Evolutionary conservation across 1,140 invertebrate species (phyloP).

Genomic region (Scaptomyza montana): DNA sequence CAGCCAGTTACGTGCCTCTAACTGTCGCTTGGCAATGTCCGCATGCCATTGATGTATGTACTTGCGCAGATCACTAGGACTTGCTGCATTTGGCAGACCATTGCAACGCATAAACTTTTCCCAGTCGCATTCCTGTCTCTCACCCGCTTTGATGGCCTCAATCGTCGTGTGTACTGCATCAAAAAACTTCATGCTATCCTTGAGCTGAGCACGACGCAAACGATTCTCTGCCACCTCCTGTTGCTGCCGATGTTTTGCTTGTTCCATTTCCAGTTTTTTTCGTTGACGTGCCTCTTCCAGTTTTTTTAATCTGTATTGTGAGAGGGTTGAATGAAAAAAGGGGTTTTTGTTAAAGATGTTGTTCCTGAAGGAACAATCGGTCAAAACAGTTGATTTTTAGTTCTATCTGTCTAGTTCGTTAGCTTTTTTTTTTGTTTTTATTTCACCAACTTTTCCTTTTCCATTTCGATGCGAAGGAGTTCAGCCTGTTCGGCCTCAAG

Average conservation of each 20-base stretch:
- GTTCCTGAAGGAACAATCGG: too few species aligned
- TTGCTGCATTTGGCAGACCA: constrained; percentile 86
- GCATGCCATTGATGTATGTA: constrained; percentile 87
- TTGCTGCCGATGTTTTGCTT: constrained; percentile 77
- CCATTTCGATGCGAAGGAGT: constrained; percentile 82
- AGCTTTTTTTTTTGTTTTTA: constrained; percentile 1
- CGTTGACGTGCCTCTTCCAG: constrained; percentile 80
- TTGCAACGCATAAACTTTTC: constrained; percentile 86
- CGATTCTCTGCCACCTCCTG: constrained; percentile 79
- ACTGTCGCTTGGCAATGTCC: constrained; percentile 84
- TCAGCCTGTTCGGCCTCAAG: constrained; percentile 84
- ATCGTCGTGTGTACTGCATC: constrained; percentile 62
- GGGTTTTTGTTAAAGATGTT: too few species aligned
- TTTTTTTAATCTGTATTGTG: constrained; percentile 63
- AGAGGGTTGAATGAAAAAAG: too few species aligned
- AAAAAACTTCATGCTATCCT: constrained; percentile 75
- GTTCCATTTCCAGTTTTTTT: constrained; percentile 78
- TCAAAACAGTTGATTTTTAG: background rate
- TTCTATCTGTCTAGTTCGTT: too few species aligned
- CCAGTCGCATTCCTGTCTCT: constrained; percentile 85
- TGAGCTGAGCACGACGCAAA: constrained; percentile 62
- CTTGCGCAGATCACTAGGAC: constrained; percentile 86
- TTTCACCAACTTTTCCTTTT: constrained; percentile 80
- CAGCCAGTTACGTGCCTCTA: constrained; percentile 80
- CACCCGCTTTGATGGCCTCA: constrained; percentile 65